Conservation (phyloP, 2,113 vertebrate genomes). For the Choloepus hoffmanni region DNA sequence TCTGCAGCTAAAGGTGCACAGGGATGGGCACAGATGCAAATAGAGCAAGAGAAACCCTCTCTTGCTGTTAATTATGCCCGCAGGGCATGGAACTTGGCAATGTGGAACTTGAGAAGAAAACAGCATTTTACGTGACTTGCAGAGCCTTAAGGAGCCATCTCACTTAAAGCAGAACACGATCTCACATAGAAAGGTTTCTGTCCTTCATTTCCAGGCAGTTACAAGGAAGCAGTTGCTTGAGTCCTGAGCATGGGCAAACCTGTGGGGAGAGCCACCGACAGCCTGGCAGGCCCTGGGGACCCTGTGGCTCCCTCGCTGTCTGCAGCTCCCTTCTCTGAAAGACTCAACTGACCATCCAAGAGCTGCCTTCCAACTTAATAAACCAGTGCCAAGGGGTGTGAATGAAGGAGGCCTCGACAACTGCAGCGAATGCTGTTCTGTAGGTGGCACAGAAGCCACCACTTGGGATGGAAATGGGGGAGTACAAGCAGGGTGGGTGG, state of each 20-base stretch:
- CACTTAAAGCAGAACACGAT: not conserved
- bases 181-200: not conserved
- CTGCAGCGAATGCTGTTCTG: fast-evolving
- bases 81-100: conserved; percentile 59
- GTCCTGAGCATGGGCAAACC: too few relatives aligned
- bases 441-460: too few relatives aligned
- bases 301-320: fast-evolving
- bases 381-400: not conserved
- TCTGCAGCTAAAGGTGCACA: fast-evolving
- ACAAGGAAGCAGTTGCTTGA: too few relatives aligned
- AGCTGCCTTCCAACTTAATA: not conserved
- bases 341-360: not conserved
- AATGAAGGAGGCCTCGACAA: fast-evolving
- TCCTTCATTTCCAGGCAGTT: not conserved
- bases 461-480: too few relatives aligned
- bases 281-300: not conserved
- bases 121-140: conserved; percentile 49
- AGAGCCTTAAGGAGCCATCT: conserved; percentile 57
- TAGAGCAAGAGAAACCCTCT: not conserved
- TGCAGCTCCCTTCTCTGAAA: fast-evolving
- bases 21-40: fast-evolving
- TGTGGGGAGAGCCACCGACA: too few relatives aligned
- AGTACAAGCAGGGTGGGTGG: fast-evolving
- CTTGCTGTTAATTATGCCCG: conserved; percentile 63
- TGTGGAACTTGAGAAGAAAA: conserved; percentile 5